phyloP scores from a whole-genome alignment of 23 tunicate genomes.

The Halocynthia aurantium region DNA sequence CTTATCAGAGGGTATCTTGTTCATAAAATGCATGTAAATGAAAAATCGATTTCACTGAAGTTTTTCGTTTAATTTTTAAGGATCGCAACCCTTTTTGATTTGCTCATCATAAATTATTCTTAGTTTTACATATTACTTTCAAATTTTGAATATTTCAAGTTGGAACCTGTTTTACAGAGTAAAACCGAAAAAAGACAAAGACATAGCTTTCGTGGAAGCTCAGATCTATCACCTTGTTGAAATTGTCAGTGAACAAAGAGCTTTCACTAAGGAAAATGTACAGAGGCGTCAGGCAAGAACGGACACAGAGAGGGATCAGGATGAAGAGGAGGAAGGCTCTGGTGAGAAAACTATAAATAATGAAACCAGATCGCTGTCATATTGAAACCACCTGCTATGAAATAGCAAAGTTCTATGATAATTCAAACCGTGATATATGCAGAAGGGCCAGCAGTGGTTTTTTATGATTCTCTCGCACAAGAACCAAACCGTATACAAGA shows the following conservation, averaged over 20 bases:
- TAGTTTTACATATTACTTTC: no score
- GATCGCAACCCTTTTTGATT: no score
- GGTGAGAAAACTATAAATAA: no score
- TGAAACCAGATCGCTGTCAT: background rate
- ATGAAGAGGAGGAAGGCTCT: conserved; percentile 81
- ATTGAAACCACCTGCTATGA: background rate
- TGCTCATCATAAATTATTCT: no score
- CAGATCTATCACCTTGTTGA: conserved; percentile 80
- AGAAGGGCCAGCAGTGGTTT: background rate
- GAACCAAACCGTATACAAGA: background rate
- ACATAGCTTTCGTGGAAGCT: conserved; percentile 83
- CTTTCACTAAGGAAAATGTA: conserved; percentile 84
- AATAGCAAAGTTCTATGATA: background rate
- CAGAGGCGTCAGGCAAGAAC: conserved; percentile 95
- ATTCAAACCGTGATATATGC: background rate
- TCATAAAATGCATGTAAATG: no score
- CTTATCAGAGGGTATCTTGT: no score
- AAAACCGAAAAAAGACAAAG: conserved; percentile 26
- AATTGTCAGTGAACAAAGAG: conserved; percentile 78
- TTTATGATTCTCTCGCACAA: background rate
- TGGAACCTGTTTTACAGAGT: conserved; percentile 22
- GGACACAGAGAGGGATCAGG: conserved; percentile 83
- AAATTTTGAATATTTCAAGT: no score
- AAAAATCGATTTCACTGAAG: no score
- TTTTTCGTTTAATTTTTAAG: no score